Evolutionary conservation across 2,888 invertebrate genomes (phyloP).

Genomic region (Caenorhabditis macrosperma): DNA sequence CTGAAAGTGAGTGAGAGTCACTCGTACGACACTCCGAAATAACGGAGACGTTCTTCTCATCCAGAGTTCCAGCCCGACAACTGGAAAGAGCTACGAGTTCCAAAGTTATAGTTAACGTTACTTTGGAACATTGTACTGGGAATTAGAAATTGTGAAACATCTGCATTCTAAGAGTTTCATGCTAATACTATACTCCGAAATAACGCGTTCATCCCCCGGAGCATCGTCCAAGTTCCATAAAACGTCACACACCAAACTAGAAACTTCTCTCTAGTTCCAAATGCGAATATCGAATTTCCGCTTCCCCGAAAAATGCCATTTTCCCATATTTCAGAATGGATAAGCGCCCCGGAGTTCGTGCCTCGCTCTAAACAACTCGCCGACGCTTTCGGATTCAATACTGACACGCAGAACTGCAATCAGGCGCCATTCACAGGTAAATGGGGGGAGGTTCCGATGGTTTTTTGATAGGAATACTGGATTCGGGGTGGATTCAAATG

Average conservation of each 20-base stretch:
- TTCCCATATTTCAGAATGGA: conserved; percentile 70
- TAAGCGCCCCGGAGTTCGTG: conserved; percentile 72
- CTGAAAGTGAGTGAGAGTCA: conserved; percentile 55
- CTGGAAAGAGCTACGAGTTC: no score
- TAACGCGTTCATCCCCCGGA: not conserved
- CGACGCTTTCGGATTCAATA: conserved; percentile 46
- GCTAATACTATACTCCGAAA: no score
- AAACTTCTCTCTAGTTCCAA: not conserved
- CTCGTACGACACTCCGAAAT: not conserved
- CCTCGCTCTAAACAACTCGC: conserved; percentile 64
- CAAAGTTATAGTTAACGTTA: no score
- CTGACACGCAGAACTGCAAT: conserved; percentile 11
- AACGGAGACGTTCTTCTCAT: no score
- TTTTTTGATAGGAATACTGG: no score
- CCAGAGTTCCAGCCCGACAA: no score
- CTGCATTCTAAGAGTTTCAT: no score
- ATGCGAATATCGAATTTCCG: not conserved
- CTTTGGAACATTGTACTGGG: no score
- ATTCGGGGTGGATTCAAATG: no score
- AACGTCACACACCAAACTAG: not conserved
- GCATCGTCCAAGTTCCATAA: not conserved
- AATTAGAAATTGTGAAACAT: no score
- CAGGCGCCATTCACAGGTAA: conserved; percentile 1
- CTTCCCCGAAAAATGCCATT: not conserved
- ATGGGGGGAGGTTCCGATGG: not conserved